Conservation (phyloP, 2,888 invertebrate species). For the Zaprionus obscuricornis region DNA sequence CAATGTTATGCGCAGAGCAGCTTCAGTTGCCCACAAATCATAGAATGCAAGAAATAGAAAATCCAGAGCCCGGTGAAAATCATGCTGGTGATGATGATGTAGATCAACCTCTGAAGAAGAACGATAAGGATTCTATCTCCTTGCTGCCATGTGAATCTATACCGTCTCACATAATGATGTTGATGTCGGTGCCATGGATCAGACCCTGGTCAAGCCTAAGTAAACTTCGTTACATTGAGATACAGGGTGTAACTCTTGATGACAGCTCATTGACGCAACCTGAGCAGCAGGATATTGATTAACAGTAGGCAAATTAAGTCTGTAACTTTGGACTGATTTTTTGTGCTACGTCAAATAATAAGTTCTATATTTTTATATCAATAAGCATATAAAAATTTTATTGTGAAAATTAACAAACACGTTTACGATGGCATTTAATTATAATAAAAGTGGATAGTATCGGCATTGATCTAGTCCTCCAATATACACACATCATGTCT, state of each 20-base stretch:
- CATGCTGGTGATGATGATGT: too few relatives aligned
- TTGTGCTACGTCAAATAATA: constrained; percentile 17
- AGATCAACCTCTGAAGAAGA: neutral
- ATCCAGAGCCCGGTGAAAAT: neutral
- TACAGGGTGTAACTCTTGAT: constrained; percentile 39
- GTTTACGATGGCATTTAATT: too few relatives aligned
- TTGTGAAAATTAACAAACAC: constrained; percentile 38
- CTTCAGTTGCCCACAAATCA: constrained; percentile 15
- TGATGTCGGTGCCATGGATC: constrained; percentile 50
- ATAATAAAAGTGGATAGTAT: too few relatives aligned
- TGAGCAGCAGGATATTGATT: constrained; percentile 42
- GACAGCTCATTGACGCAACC: constrained; percentile 23
- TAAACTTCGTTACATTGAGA: constrained; percentile 29
- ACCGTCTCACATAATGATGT: constrained; percentile 50
- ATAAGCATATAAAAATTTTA: constrained; percentile 30
- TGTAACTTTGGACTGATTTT: too few relatives aligned
- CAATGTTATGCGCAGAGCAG: constrained; percentile 55
- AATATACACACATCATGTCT: too few relatives aligned
- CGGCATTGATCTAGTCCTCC: too few relatives aligned
- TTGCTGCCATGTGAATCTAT: constrained; percentile 16
- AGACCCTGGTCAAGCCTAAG: constrained; percentile 25
- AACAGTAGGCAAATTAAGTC: neutral
- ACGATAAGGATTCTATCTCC: constrained; percentile 5
- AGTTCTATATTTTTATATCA: constrained; percentile 20
- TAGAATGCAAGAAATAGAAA: neutral